Evolutionary conservation across 2,888 invertebrate genomes (phyloP), one percentile per base, ranked within the genome.

Genomic region (Patella caerulea): DNA sequence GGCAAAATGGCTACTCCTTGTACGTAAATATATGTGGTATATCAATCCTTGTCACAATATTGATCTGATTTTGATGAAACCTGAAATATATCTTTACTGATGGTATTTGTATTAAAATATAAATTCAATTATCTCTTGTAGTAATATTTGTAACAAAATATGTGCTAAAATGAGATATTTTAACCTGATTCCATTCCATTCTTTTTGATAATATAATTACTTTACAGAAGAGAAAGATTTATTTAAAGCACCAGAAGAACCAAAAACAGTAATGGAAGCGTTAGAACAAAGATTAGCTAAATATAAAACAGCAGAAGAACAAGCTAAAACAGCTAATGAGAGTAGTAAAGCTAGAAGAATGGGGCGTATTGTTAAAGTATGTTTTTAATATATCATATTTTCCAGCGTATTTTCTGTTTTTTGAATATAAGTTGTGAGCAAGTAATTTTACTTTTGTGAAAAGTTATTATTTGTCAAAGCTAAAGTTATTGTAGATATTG

Each of bases 291-390:
- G 98, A 72, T 92, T 98, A 15, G 94, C 94, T 11, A 95, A 96
- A 88, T 98, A 97, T 91, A 91, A 94, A 91, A 83, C 85, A 93
- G 94, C 88, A 94, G 95, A 91, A 95, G 95, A 92, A 93, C 94
- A 34, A 93, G 91, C 3, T 95, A 96, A 90, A 94, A 82, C 94
- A 76, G 95, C 96, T 86, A 95, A 94, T 2, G 97, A 98, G 90
- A 92, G 94, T 0, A 95, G 97, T 54, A 98, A 98, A 92, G 96
- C 95, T 0, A 94, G 98, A 77, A 94, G 98, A 75, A 95, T 97
- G 93, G 96, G 96, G 0, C 94, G 98, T 73, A 97, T 98, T 85
- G 95, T 96, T 56, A 98, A 98, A 88, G 91, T 91, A 84, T 54
- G 78, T 29, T 4, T 9, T 45, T 45, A 45, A 7, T 45, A 45